Base-by-base conservation (phyloP, 2,797 vertebrate species). In the Acanthurus leucopareius region DNA sequence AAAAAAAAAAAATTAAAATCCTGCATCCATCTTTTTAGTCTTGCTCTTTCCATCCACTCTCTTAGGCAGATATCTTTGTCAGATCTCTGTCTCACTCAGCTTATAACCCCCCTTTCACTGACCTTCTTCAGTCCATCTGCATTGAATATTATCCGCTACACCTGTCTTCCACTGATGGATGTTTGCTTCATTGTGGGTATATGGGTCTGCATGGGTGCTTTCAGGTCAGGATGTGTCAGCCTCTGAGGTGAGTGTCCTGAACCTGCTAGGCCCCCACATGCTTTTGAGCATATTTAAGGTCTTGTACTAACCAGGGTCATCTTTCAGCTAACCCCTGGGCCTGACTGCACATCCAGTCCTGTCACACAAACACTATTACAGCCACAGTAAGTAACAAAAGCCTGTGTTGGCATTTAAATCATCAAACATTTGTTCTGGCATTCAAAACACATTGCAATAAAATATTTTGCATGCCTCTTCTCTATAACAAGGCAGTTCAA, bases 91-190 rank as follows among this genome's bases (percentile, higher is more conserved):
- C 42, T 53, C 58, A 45, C 35, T 67, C 20, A 32, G 6, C 49
- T 45, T 70, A 42, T 22, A 28, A 49, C 10, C 19, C 16, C 4
- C n/a, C 25, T 60, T 63, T 58, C 32, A 63, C 44, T 75, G 66
- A 74, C 77, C 85, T 68, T 74, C 76, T 62, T 77, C 44, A 73
- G 45, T 56, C 61, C 32, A 47, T 48, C 73, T 52, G 63, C 72
- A 69, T 65, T 64, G 40, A 69, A 82, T 83, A 80, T 89, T 86
- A 81, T 83, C 77, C 68, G 28, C 56, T 83, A 61, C 88, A 91
- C 83, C 90, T 88, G 76, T 75, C 73, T 4, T 10, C 16, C 73
- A 72, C 53, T 88, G 92, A 93, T 69, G 72, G 91, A 93, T 76
- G 66, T 65, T 56, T 53, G 72, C 40, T 69, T 72, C 64, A 79